Evolutionary conservation across 1,140 invertebrate species (phyloP).

Genomic region (Tetragnatha versicolor): DNA sequence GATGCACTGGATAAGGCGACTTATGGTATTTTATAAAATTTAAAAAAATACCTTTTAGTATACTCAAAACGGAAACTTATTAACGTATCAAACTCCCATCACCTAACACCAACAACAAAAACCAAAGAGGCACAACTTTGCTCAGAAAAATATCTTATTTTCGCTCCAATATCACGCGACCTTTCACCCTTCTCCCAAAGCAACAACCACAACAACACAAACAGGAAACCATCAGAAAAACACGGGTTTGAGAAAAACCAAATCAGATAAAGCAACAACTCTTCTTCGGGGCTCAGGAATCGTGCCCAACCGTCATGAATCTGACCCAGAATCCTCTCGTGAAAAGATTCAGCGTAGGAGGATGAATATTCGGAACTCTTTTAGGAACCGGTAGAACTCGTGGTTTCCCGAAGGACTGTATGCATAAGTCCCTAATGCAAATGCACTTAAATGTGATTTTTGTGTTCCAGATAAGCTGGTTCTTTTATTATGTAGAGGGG

Average conservation of each 20-base stretch:
- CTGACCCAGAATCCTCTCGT: slow-evolving; percentile 34
- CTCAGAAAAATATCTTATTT: slow-evolving; percentile 5
- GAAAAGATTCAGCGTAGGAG: slow-evolving; percentile 24
- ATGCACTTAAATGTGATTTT: too few relatives aligned
- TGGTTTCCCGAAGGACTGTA: too few relatives aligned
- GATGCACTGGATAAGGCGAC: too few relatives aligned
- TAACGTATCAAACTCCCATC: not conserved
- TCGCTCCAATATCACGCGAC: slow-evolving; percentile 15
- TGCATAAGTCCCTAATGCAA: too few relatives aligned
- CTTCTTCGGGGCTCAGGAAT: slow-evolving; percentile 6
- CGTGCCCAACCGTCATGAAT: slow-evolving; percentile 31
- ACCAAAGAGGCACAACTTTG: not conserved
- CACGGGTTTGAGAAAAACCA: slow-evolving; percentile 7
- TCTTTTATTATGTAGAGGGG: too few relatives aligned
- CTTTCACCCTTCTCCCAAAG: slow-evolving; percentile 26
- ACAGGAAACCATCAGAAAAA: slow-evolving; percentile 26
- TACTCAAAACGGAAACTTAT: too few relatives aligned
- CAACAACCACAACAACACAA: not conserved
- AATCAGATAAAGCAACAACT: slow-evolving; percentile 37
- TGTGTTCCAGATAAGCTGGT: too few relatives aligned
- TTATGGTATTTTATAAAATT: too few relatives aligned
- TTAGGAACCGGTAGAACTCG: not conserved
- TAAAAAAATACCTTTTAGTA: too few relatives aligned
- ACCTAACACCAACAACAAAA: not conserved
- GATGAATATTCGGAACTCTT: not conserved